A percentile compares a stretch with the other conserved stretches of the same genome.
Evolutionary conservation across 2,113 vertebrate species (phyloP).

Genomic region (Herpailurus yagouaroundi): DNA sequence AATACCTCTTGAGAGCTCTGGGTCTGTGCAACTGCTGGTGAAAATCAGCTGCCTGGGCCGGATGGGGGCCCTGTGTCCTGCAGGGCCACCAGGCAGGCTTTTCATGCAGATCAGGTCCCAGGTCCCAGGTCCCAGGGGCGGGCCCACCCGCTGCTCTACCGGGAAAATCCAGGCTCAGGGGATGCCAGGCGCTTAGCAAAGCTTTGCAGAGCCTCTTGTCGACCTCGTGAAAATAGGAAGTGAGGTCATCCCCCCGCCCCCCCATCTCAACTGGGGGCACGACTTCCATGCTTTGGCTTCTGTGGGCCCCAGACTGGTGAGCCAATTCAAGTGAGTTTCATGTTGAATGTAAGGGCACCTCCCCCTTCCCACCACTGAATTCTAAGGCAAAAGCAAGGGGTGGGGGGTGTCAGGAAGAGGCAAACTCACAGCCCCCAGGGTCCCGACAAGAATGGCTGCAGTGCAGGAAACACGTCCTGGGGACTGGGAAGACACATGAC

Average conservation of each 20-base stretch:
- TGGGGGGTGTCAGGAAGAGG: background rate
- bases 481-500: rapidly evolving
- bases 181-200: rapidly evolving
- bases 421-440: too few species aligned
- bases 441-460: rapidly evolving
- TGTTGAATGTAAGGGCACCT: background rate
- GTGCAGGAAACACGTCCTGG: rapidly evolving
- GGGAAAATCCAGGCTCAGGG: background rate
- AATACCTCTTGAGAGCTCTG: constrained; percentile 3
- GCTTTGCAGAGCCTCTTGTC: background rate
- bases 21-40: background rate
- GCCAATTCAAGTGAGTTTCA: too few species aligned
- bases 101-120: background rate
- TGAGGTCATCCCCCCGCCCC: rapidly evolving
- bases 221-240: background rate
- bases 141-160: background rate
- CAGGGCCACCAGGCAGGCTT: background rate
- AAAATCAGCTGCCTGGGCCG: background rate
- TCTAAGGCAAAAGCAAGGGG: background rate
- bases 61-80: background rate
- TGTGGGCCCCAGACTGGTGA: background rate
- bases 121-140: too few species aligned
- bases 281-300: background rate
- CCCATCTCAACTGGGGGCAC: background rate
- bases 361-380: background rate